Percentiles rank a stretch among this genome's conserved stretches.
Conservation (phyloP, 2,888 invertebrate species). For the Conus canariensis region DNA sequence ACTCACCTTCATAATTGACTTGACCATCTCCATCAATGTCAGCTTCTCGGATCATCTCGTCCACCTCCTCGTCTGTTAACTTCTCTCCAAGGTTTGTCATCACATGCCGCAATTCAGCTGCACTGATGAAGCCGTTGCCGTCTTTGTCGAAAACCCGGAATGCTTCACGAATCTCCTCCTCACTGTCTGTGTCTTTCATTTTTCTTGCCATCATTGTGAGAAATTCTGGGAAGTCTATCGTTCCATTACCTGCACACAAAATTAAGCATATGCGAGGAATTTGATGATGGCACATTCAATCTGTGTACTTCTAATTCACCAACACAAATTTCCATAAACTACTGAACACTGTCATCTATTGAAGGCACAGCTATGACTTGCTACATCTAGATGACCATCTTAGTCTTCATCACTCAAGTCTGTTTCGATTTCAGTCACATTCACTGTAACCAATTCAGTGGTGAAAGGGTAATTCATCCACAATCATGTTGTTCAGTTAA, state of each 20-base stretch:
- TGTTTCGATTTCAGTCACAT: too few relatives aligned
- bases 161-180: constrained; percentile 50
- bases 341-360: too few relatives aligned
- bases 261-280: too few relatives aligned
- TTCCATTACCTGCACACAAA: constrained; percentile 49
- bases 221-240: constrained; percentile 53
- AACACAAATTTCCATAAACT: too few relatives aligned
- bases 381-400: too few relatives aligned
- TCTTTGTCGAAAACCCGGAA: constrained; percentile 54
- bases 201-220: constrained; percentile 52
- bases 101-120: constrained; percentile 54
- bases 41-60: constrained; percentile 54
- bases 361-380: too few relatives aligned
- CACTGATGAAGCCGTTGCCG: constrained; percentile 54
- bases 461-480: too few relatives aligned
- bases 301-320: too few relatives aligned
- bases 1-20: constrained; percentile 52
- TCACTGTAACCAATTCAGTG: too few relatives aligned
- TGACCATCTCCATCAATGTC: constrained; percentile 54
- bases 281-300: too few relatives aligned
- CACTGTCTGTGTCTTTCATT: constrained; percentile 50
- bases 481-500: too few relatives aligned
- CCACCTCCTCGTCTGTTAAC: constrained; percentile 52
- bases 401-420: too few relatives aligned
- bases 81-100: constrained; percentile 55